Base-by-base conservation (phyloP, 2,797 vertebrate genomes). In the Picus viridis region DNA sequence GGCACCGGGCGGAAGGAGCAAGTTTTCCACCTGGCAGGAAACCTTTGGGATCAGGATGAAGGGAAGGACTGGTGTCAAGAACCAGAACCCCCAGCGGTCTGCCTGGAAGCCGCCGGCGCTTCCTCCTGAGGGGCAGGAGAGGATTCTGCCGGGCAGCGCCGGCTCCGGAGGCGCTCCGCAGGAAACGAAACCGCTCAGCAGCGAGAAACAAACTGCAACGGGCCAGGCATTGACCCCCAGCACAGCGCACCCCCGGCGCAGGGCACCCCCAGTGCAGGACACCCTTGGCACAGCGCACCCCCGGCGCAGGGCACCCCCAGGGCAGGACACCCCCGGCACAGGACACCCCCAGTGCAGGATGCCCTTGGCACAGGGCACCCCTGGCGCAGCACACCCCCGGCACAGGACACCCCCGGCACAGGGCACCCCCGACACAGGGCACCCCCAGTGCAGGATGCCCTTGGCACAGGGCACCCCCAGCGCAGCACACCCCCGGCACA, bases 11-110 rank as follows among this genome's bases (percentile, higher is more conserved):
- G 6, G 36, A 45, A 80, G 34, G 61, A 67, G 17, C n/a, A 27
- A 29, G 58, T 59, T 89, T 92, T 76, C 53, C 72, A 80, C 20
- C 36, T 72, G 12, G n/a, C 79, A 91, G 91, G 92, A 95, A 89
- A 76, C 63, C 77, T 85, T 51, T 57, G 2, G 16, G 82, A 76
- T 72, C 70, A 56, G 70, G 57, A 65, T 1, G 2, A 86, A 65
- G 89, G 81, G 32, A 67, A 59, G 0, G 20, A 12, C 16, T 58
- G 12, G 18, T 92, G 89, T 87, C 70, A 67, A 92, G 58, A 59
- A 80, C 12, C 61, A 23, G 41, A 65, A 63, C 30, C 62, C 20
- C 3, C 1, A 32, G n/a, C 18, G 17, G 18, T 59, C 83, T 93
- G 92, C 91, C 91, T 75, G 93, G 82, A 74, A 74, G 69, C 62